phyloP scores from a whole-genome alignment of 1,140 invertebrate species.

The Bursaphelenchus mucronatus region DNA sequence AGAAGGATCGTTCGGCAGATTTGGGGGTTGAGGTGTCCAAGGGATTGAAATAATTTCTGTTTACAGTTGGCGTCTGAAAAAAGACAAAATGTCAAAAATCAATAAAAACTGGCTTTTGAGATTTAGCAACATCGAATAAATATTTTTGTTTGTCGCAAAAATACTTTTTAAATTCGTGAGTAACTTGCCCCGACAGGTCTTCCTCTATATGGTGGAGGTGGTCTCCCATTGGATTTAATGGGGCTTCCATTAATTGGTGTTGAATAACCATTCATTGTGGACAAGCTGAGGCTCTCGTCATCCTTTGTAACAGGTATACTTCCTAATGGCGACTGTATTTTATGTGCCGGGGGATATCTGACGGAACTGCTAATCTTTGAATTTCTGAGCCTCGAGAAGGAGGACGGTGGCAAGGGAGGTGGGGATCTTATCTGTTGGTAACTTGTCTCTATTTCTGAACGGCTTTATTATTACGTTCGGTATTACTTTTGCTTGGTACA shows the following conservation, averaged over 20 bases:
- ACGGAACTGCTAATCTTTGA: conserved; percentile 39
- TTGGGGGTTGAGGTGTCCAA: conserved; percentile 19
- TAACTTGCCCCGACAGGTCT: no score
- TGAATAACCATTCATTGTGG: no score
- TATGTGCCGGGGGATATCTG: conserved; percentile 26
- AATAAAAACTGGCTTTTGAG: no score
- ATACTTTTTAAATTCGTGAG: no score
- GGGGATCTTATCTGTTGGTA: no score
- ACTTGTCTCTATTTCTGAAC: no score
- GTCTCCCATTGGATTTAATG: conserved; percentile 6
- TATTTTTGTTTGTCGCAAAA: no score
- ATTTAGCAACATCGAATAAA: no score
- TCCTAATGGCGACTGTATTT: neutral
- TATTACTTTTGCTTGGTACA: no score
- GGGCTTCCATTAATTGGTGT: no score
- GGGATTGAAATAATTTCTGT: conserved; percentile 6
- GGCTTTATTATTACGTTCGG: no score
- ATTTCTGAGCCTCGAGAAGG: conserved; percentile 29
- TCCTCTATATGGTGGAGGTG: conserved; percentile 23
- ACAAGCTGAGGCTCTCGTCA: conserved; percentile 24
- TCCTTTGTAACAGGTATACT: conserved; percentile 20
- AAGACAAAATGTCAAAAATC: no score
- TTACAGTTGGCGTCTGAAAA: neutral
- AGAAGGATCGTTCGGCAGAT: conserved; percentile 17
- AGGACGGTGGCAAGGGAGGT: neutral